phyloP scores from a whole-genome alignment of 2,797 vertebrate genomes.

The Pseudochaenichthys georgianus region DNA sequence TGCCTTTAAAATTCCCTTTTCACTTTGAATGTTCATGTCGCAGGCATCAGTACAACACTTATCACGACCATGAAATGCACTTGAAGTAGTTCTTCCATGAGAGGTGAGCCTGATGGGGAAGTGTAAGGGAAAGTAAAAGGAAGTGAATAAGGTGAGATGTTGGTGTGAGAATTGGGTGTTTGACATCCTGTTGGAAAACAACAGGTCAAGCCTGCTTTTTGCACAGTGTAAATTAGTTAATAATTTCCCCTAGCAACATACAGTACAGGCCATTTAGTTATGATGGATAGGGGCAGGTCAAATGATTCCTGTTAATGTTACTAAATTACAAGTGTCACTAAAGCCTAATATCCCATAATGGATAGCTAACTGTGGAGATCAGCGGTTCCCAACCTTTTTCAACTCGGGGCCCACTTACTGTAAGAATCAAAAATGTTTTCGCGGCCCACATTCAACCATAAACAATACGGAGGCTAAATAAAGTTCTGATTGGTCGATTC shows the following conservation, averaged over 20 bases:
- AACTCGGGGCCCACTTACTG: too few relatives aligned
- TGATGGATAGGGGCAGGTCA: background rate
- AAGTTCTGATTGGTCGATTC: too few relatives aligned
- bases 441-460: too few relatives aligned
- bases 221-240: background rate
- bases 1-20: slow-evolving; percentile 4
- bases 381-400: too few relatives aligned
- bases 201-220: background rate
- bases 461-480: too few relatives aligned
- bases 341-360: background rate
- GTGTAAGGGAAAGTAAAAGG: background rate
- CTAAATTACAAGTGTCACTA: background rate
- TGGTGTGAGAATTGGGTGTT: background rate
- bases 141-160: background rate
- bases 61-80: background rate
- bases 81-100: background rate
- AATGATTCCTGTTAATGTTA: background rate
- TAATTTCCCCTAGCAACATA: background rate
- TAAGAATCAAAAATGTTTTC: too few relatives aligned
- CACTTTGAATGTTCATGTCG: background rate
- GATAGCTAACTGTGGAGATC: background rate
- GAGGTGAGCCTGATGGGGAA: background rate
- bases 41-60: background rate
- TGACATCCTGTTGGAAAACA: background rate
- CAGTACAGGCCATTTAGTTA: too few relatives aligned